phyloP scores from a whole-genome alignment of 1,140 invertebrate species.

The Liolophura sinensis region DNA sequence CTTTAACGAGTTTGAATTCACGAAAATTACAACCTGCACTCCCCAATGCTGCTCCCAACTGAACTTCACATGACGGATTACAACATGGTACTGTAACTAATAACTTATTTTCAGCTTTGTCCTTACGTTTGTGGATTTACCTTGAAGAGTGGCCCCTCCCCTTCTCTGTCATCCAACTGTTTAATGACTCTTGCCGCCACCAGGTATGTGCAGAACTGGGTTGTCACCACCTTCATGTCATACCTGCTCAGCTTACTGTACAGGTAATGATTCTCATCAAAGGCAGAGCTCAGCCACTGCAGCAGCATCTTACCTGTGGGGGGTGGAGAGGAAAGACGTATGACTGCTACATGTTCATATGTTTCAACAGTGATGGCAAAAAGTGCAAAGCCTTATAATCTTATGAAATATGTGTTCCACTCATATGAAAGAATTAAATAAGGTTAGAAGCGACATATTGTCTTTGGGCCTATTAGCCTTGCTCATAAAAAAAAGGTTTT shows the following conservation, averaged over 20 bases:
- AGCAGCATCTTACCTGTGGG: constrained; percentile 83
- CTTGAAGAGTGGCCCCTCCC: constrained; percentile 72
- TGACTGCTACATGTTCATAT: not conserved
- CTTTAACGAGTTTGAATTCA: not conserved
- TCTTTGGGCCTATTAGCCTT: too few species aligned
- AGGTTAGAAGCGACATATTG: too few species aligned
- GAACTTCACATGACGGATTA: too few species aligned
- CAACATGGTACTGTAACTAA: too few species aligned
- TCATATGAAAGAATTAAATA: not conserved
- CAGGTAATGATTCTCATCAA: constrained; percentile 69
- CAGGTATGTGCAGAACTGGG: constrained; percentile 86
- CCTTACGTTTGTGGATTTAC: constrained; percentile 62
- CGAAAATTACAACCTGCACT: not conserved
- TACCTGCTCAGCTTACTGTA: constrained; percentile 67
- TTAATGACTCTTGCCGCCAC: constrained; percentile 82
- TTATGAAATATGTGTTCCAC: not conserved
- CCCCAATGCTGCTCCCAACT: not conserved
- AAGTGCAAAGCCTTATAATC: not conserved
- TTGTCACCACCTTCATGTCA: constrained; percentile 74
- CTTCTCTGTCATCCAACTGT: constrained; percentile 74
- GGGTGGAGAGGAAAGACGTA: not conserved
- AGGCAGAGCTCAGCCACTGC: constrained; percentile 83
- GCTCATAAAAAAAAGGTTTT: too few species aligned
- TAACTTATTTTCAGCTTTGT: too few species aligned
- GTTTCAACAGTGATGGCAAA: not conserved